Evolutionary conservation across 2,888 invertebrate genomes (phyloP), one percentile per base, ranked within the genome.

Genomic region (Lochmaea capreae): DNA sequence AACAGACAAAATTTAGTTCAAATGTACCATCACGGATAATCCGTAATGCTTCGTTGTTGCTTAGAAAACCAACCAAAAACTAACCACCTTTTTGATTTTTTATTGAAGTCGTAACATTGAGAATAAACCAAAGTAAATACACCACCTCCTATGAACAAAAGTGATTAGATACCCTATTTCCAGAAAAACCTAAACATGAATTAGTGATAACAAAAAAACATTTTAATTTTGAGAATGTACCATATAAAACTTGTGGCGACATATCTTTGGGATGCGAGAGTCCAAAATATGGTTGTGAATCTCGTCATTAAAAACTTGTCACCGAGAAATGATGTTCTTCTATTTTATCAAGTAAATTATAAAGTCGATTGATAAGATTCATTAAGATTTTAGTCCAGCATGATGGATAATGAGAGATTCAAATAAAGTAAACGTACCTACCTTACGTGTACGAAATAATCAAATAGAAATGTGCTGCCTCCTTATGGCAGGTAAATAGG

Each of bases 141-240:
- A 63, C 70, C 63, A 70, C 54, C 57, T 70, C 70, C 70, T 54
- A 70, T 65, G 18, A 70, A 63, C 22, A 70, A 70, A n/a, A 70
- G 70, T 70, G 63, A 70, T 54, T 70, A 46, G 46, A 70, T 70
- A 70, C 63, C 70, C 63, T 70, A 70, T 63, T 59, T 70, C 70
- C 70, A 70, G 63, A 70, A 52, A 54, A 70, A 70, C 54, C 70
- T 70, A 70, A 70, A 57, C 63, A 59, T 63, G 62, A 63, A 63
- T 63, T 43, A 43, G 62, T 63, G 62, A 43, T 26, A n/a, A 54
- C 10, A 16, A 18, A 54, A 54, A 54, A 52, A 52, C 52, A 16
- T 52, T 52, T 16, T 16, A n/a, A 52, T n/a, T 8, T 6, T 52
- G 14, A 52, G 16, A 54, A 49, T 3, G 14, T n/a, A 49, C 49